Evolutionary conservation across 1,140 invertebrate species (phyloP).

Genomic region (Probaryconus sp.): DNA sequence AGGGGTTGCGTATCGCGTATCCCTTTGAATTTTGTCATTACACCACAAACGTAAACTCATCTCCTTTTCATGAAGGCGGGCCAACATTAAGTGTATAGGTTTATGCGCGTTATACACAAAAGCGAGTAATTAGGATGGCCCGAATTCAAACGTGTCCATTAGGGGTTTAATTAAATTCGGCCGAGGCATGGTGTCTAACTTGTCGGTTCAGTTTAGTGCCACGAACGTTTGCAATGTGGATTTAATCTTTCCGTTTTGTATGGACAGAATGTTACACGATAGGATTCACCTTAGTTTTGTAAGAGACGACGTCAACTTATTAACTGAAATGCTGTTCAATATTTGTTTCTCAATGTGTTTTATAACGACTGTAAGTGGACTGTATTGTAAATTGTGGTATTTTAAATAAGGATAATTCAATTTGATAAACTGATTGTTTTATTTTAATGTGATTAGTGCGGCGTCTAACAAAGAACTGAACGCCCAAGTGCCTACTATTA

Average conservation of each 20-base stretch:
- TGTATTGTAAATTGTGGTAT: no score
- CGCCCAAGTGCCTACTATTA: no score
- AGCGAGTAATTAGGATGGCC: conserved; percentile 54
- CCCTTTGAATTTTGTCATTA: conserved; percentile 7
- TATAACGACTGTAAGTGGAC: no score
- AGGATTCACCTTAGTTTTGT: conserved; percentile 10
- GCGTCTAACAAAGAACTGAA: no score
- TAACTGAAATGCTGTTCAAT: no score
- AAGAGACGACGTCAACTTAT: no score
- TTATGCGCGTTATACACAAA: conserved; percentile 44
- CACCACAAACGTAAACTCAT: conserved; percentile 39
- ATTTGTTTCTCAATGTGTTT: no score
- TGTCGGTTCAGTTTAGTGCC: conserved; percentile 50
- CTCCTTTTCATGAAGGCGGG: conserved; percentile 25
- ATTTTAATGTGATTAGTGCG: no score
- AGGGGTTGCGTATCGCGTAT: conserved; percentile 6
- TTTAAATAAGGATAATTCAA: no score
- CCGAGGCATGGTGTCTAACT: conserved; percentile 38
- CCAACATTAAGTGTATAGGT: conserved; percentile 38
- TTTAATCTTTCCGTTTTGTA: conserved; percentile 52
- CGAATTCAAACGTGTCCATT: conserved; percentile 55
- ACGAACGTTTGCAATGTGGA: conserved; percentile 33
- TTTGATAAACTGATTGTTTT: no score
- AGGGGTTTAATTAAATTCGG: conserved; percentile 58
- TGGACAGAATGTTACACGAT: conserved; percentile 1